phyloP scores from a whole-genome alignment of 2,113 vertebrate species.

The Ammodytes marinus region DNA sequence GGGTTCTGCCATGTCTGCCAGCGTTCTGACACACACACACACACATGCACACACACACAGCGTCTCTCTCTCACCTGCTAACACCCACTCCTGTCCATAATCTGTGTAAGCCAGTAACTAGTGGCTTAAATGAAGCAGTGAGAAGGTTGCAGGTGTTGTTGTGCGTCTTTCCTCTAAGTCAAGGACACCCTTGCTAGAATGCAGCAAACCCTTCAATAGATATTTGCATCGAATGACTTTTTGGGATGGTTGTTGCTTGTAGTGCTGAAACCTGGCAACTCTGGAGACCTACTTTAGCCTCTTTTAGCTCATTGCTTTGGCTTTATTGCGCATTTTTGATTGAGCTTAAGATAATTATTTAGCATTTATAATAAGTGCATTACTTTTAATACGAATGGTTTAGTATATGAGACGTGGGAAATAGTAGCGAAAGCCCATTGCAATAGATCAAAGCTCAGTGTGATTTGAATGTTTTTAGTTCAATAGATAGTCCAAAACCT shows the following conservation, averaged over 20 bases:
- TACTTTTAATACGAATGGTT: background rate
- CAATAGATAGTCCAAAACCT: background rate
- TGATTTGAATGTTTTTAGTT: background rate
- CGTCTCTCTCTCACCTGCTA: constrained; percentile 56
- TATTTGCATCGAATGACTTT: background rate
- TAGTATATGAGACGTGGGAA: background rate
- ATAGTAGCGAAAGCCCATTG: background rate
- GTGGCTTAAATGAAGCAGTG: constrained; percentile 31
- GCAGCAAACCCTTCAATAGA: background rate
- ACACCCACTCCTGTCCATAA: constrained; percentile 54
- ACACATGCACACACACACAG: constrained; percentile 30
- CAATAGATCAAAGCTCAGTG: background rate
- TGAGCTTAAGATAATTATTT: background rate
- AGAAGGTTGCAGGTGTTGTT: constrained; percentile 36
- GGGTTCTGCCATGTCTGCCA: constrained; percentile 55
- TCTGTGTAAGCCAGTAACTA: constrained; percentile 16
- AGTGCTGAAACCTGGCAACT: background rate
- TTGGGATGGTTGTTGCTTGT: background rate
- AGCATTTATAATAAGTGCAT: background rate
- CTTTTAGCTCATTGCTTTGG: background rate
- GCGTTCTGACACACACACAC: constrained; percentile 1
- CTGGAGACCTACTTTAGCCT: background rate
- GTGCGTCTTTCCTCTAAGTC: background rate
- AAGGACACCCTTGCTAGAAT: background rate
- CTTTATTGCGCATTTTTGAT: background rate